Evolutionary conservation across 2,113 vertebrate species (phyloP).

Genomic region (Athene cunicularia): DNA sequence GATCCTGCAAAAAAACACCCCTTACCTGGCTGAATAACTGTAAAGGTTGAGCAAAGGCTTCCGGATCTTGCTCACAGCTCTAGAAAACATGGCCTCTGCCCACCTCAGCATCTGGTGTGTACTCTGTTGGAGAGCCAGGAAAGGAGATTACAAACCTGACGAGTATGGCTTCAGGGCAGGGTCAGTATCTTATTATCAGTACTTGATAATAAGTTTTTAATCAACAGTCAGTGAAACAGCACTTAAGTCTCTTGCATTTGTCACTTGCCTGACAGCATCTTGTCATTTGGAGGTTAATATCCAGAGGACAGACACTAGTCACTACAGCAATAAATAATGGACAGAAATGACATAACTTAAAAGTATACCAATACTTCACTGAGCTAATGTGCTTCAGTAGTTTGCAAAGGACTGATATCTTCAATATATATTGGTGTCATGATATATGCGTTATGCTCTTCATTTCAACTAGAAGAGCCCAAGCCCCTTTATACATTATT

Average conservation of each 20-base stretch:
- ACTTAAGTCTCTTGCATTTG: not conserved
- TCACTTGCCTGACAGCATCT: not conserved
- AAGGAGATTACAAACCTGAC: not conserved
- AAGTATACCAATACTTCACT: not conserved
- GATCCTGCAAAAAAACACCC: not conserved
- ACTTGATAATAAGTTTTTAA: not conserved
- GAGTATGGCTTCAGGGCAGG: not conserved
- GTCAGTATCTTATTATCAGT: not conserved
- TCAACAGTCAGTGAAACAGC: not conserved
- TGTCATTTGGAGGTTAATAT: not conserved
- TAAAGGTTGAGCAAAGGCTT: conserved; percentile 52
- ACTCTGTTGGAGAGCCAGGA: conserved; percentile 56
- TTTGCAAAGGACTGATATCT: not conserved
- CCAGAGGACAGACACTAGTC: not conserved
- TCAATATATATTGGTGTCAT: not conserved
- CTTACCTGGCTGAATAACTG: conserved; percentile 61
- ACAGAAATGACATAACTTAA: not conserved
- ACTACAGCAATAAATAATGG: not conserved
- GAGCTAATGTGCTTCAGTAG: not conserved
- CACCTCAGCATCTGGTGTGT: conserved; percentile 68
- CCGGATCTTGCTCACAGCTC: conserved; percentile 51
- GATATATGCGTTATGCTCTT: not conserved
- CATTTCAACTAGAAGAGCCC: not conserved
- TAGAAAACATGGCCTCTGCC: conserved; percentile 33
- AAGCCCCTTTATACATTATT: not conserved